These are phyloP conservation scores for Triops cancriformis DNA, from an alignment of 1,140 invertebrate species.

Conservation along the genomic window DNA sequence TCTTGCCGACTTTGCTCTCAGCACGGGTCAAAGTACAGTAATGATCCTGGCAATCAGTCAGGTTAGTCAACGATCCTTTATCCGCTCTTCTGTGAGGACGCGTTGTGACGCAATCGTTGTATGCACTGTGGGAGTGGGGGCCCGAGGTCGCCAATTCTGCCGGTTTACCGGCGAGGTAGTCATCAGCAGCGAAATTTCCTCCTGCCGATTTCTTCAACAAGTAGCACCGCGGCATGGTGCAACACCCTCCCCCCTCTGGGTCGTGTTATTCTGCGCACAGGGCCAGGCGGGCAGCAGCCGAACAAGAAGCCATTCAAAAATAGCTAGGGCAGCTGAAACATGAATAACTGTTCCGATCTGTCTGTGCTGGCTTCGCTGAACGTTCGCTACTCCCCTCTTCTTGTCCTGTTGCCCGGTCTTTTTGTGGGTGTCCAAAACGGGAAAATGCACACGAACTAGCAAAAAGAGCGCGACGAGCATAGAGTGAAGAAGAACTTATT, in stretches of 20 bases:
- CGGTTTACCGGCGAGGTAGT: background rate
- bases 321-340: slow-evolving; percentile 9
- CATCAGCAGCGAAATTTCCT: background rate
- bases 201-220: background rate
- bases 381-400: background rate
- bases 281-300: background rate
- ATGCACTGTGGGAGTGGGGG: background rate
- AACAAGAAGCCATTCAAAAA: slow-evolving; percentile 6
- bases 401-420: background rate
- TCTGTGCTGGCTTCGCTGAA: background rate
- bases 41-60: background rate
- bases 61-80: background rate
- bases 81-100: background rate
- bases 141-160: background rate
- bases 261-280: background rate
- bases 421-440: background rate
- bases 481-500: background rate
- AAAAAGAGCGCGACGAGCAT: background rate
- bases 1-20: background rate
- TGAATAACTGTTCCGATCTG: slow-evolving; percentile 5
- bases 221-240: slow-evolving; percentile 2
- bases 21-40: background rate
- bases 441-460: background rate
- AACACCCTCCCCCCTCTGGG: background rate
- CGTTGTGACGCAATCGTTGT: no score